A percentile compares a stretch with the other conserved stretches of the same genome.
Evolutionary conservation across 2,888 invertebrate species (phyloP).

Genomic region (Ophion obscuratus): DNA sequence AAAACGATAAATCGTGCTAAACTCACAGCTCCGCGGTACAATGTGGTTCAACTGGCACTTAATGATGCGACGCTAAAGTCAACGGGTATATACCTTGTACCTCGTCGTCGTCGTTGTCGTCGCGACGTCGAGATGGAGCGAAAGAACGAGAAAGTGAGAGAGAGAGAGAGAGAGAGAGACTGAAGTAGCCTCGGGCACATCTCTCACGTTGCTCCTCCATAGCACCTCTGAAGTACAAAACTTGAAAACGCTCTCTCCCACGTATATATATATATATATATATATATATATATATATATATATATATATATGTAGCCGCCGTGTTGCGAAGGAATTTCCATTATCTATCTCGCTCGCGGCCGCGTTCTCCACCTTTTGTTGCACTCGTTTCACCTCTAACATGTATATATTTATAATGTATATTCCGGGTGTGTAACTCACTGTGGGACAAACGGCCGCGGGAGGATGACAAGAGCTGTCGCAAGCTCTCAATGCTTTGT

Average conservation of each 20-base stretch:
- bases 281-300: neutral
- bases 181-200: constrained; percentile 35
- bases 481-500: constrained; percentile 57
- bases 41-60: constrained; percentile 74
- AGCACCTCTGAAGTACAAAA: constrained; percentile 29
- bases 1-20: constrained; percentile 81
- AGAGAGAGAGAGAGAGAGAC: constrained; percentile 20
- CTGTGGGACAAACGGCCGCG: constrained; percentile 51
- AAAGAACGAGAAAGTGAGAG: constrained; percentile 59
- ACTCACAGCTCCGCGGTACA: constrained; percentile 72
- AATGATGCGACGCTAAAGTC: constrained; percentile 74
- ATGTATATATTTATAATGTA: constrained; percentile 41
- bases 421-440: constrained; percentile 54
- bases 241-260: constrained; percentile 38
- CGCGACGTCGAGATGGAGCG: constrained; percentile 56
- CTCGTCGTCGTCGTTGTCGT: constrained; percentile 28
- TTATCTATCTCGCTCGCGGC: constrained; percentile 50
- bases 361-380: constrained; percentile 57
- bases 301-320: constrained; percentile 5
- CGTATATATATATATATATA: neutral
- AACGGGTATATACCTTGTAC: constrained; percentile 57
- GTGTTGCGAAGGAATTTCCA: constrained; percentile 54
- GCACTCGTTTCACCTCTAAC: constrained; percentile 38
- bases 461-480: constrained; percentile 58
- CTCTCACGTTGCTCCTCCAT: constrained; percentile 42